Base-by-base conservation (phyloP, 2,888 invertebrate genomes). In the Hydroisotoma schaefferi region DNA sequence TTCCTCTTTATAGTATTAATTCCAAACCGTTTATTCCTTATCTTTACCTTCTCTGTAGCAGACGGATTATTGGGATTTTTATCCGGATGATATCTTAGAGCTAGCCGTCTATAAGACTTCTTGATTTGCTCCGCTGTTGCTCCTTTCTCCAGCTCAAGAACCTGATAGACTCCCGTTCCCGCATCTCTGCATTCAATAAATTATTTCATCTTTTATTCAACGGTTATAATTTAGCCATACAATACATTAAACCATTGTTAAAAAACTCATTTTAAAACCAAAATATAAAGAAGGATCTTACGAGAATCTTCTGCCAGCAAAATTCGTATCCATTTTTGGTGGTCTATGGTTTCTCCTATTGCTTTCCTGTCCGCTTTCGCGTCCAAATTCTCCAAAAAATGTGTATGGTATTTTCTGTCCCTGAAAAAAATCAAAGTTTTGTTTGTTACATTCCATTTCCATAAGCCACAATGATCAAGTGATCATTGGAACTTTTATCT, bases 71-170 rank as follows among this genome's bases (percentile, higher is more conserved):
- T 54, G 0, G 64, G 64, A 57, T 65, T 65, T 43, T 65, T 65
- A 56, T 65, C 65, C 2, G 65, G 65, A 54, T 65, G 65, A 55
- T 59, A 65, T 55, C 65, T 59, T 5, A 65, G 57, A 18, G 65
- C 65, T 37, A 65, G 40, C 40, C 59, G 55, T 57, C 65, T 47
- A 38, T 65, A 65, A n/a, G 58, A 43, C 46, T 55, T 59, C 47
- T 65, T 65, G 20, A 65, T 65, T 2, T 57, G 55, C 22, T 65
- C 59, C 10, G 59, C 33, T 10, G 49, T 59, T 18, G 65, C 65
- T 15, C 65, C 65, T 53, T 61, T 59, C 22, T 65, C 61, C 26
- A 65, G 43, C 40, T 65, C 61, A 23, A 65, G 46, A 15, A 57
- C 53, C 38, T 55, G 23, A 33, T 65, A 62, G n/a, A 65, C 38